Conservation (phyloP, 1,140 invertebrate species). For the Anoplophora glabripennis region DNA sequence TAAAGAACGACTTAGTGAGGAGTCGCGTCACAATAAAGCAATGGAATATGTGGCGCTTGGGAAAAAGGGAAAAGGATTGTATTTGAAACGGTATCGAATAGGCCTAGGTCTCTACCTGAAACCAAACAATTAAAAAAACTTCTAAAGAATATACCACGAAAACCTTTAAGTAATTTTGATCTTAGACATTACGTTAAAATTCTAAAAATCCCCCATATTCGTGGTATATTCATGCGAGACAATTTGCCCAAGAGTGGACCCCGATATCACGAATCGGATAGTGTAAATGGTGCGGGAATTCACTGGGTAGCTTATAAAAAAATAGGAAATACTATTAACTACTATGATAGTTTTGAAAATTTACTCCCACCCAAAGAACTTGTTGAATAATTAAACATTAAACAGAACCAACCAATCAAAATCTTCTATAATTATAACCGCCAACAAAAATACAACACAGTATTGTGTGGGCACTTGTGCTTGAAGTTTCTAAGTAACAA, state of each 20-base stretch:
- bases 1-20: conserved; percentile 36
- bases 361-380: conserved; percentile 39
- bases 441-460: conserved; percentile 25
- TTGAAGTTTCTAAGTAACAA: conserved; percentile 30
- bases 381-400: conserved; percentile 26
- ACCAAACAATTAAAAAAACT: conserved; percentile 26
- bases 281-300: conserved; percentile 33
- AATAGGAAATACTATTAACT: conserved; percentile 25
- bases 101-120: not conserved
- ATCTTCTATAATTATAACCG: conserved; percentile 25
- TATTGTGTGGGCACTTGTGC: conserved; percentile 31
- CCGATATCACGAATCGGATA: conserved; percentile 39
- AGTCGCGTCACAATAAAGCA: conserved; percentile 40
- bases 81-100: conserved; percentile 30
- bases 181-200: conserved; percentile 25
- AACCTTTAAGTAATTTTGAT: conserved; percentile 34
- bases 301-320: conserved; percentile 48
- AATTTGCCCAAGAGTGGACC: conserved; percentile 32
- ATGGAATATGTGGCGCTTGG: conserved; percentile 42
- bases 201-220: conserved; percentile 36
- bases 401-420: not conserved
- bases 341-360: conserved; percentile 42
- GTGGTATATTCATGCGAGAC: conserved; percentile 45
- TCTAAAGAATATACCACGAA: conserved; percentile 25
- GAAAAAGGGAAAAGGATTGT: conserved; percentile 36